Evolutionary conservation across 2,888 invertebrate genomes (phyloP).

Genomic region (Dynastes hyllus): DNA sequence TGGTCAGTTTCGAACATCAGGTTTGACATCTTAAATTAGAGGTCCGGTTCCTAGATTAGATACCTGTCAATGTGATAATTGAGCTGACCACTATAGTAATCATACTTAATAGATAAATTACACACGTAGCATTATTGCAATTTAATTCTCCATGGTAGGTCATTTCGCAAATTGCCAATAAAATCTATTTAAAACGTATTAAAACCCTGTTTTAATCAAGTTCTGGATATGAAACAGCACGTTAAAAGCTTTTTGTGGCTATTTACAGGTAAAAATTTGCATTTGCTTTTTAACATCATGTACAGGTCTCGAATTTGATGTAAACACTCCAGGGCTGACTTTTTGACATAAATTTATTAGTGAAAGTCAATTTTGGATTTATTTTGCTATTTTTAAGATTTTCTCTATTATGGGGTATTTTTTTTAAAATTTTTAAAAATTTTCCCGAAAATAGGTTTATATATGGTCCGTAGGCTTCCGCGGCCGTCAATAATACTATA

Average conservation of each 20-base stretch:
- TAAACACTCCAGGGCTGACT: background rate
- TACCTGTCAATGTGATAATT: constrained; percentile 22
- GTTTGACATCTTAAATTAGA: constrained; percentile 22
- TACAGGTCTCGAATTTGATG: background rate
- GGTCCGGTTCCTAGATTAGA: constrained; percentile 12
- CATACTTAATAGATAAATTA: constrained; percentile 14
- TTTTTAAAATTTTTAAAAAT: too few relatives aligned
- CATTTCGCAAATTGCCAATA: background rate
- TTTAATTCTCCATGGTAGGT: background rate
- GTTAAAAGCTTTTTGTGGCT: too few relatives aligned
- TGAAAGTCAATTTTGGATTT: background rate
- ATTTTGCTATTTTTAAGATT: background rate
- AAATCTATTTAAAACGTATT: background rate
- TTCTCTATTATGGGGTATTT: background rate
- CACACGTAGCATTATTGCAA: background rate
- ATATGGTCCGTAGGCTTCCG: too few relatives aligned
- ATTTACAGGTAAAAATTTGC: too few relatives aligned
- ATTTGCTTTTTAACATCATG: too few relatives aligned
- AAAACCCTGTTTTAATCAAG: background rate
- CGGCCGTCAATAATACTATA: too few relatives aligned
- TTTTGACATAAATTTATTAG: background rate
- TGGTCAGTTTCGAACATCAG: background rate
- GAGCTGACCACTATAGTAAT: constrained; percentile 16
- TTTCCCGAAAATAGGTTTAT: too few relatives aligned
- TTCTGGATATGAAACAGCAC: too few relatives aligned